Percentiles rank a stretch among this genome's conserved stretches.
phyloP scores from a whole-genome alignment of 2,113 vertebrate genomes.

The Pristiophorus japonicus region DNA sequence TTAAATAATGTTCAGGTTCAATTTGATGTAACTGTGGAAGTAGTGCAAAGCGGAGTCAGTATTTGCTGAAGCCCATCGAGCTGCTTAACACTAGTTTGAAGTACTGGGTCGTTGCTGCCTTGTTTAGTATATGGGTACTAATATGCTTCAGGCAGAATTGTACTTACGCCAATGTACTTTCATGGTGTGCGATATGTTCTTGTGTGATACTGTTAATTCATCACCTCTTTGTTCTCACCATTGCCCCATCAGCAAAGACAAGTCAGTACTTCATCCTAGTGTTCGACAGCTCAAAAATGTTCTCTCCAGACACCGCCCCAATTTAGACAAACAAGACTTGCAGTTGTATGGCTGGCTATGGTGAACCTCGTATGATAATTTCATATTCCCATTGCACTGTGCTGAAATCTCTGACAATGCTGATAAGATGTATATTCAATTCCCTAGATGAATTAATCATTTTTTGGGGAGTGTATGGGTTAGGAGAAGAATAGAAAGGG shows the following conservation, averaged over 20 bases:
- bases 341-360: background rate
- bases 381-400: no score
- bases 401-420: background rate
- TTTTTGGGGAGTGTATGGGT: background rate
- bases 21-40: background rate
- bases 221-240: background rate
- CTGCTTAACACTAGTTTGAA: background rate
- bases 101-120: background rate
- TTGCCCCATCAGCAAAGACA: background rate
- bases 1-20: background rate
- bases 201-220: background rate
- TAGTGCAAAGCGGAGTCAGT: background rate
- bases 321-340: background rate
- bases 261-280: background rate
- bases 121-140: background rate
- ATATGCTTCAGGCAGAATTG: slow-evolving; percentile 16
- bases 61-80: background rate
- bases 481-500: background rate
- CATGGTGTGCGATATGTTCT: background rate
- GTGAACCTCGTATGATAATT: background rate
- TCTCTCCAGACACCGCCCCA: background rate
- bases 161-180: background rate
- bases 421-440: slow-evolving; percentile 6
- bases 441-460: background rate
- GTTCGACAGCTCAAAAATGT: background rate